Conservation (phyloP, 2,888 invertebrate species). For the Cryptops parisi region DNA sequence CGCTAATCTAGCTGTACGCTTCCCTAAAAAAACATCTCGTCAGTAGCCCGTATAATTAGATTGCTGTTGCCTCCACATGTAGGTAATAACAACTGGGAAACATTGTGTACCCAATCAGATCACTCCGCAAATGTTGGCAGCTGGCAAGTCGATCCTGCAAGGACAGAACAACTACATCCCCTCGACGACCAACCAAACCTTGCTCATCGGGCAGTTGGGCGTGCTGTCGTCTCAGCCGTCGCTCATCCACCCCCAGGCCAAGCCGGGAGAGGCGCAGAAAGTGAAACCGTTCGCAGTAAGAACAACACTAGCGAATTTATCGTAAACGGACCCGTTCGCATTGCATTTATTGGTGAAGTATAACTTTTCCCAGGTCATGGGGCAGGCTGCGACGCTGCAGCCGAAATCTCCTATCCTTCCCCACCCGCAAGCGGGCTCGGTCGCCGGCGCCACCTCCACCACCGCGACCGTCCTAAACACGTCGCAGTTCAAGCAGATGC, state of each 20-base stretch:
- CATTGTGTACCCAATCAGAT: constrained; percentile 63
- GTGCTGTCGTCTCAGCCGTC: constrained; percentile 57
- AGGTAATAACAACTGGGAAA: constrained; percentile 70
- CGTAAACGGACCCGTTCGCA: no score
- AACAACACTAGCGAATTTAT: no score
- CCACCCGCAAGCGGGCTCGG: constrained; percentile 16
- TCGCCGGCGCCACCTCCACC: constrained; percentile 11
- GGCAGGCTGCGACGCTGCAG: constrained; percentile 21
- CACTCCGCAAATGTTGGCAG: constrained; percentile 65
- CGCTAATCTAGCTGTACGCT: no score
- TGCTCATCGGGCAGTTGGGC: constrained; percentile 40
- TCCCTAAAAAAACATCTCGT: no score
- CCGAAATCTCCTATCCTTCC: constrained; percentile 23
- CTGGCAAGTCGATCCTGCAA: constrained; percentile 54
- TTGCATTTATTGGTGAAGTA: no score
- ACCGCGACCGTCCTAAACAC: constrained; percentile 20
- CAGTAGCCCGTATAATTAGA: background rate
- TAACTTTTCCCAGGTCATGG: constrained; percentile 22
- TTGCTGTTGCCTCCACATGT: constrained; percentile 17
- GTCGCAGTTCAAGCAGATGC: constrained; percentile 21
- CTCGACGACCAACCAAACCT: constrained; percentile 27
- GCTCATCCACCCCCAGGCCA: constrained; percentile 44
- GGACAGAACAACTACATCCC: constrained; percentile 50
- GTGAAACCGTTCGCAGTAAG: constrained; percentile 23
- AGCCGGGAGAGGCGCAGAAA: constrained; percentile 21